Evolutionary conservation across 2,888 invertebrate species (phyloP).

Genomic region (Drosophila ezoana): DNA sequence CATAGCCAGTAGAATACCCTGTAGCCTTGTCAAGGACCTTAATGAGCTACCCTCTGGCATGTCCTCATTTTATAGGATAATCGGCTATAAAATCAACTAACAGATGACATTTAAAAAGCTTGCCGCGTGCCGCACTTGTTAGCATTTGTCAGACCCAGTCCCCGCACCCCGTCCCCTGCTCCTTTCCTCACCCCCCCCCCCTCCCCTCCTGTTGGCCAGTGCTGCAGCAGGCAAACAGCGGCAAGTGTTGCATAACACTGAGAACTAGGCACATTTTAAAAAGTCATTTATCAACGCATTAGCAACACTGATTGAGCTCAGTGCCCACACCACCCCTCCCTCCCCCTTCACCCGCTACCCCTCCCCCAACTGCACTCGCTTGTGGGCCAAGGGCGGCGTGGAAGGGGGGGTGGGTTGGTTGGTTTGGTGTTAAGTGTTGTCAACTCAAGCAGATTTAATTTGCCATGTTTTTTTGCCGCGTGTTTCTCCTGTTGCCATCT

Average conservation of each 20-base stretch:
- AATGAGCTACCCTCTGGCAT: neutral
- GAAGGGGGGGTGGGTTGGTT: conserved; percentile 6
- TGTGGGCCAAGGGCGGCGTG: neutral
- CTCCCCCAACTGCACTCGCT: neutral
- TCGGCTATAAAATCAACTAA: neutral
- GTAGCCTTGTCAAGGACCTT: neutral
- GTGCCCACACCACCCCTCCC: conserved; percentile 16
- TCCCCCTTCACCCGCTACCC: too few species aligned
- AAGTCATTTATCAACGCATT: conserved; percentile 80
- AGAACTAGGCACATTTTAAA: conserved; percentile 62
- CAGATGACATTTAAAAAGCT: conserved; percentile 15
- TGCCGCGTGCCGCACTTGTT: conserved; percentile 61
- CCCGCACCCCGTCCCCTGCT: neutral
- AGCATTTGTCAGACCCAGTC: conserved; percentile 35
- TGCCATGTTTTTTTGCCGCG: conserved; percentile 71
- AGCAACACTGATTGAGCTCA: conserved; percentile 75
- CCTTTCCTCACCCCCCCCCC: too few species aligned
- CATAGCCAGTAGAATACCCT: neutral
- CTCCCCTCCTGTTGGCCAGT: neutral
- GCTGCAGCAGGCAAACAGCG: conserved; percentile 10
- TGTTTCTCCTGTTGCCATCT: conserved; percentile 38
- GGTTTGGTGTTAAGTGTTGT: conserved; percentile 77
- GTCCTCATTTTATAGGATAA: conserved; percentile 7
- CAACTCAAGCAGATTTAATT: conserved; percentile 84
- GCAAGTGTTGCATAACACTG: conserved; percentile 24